Conservation (phyloP, 2,113 vertebrate genomes). For the Oryzias melastigma region DNA sequence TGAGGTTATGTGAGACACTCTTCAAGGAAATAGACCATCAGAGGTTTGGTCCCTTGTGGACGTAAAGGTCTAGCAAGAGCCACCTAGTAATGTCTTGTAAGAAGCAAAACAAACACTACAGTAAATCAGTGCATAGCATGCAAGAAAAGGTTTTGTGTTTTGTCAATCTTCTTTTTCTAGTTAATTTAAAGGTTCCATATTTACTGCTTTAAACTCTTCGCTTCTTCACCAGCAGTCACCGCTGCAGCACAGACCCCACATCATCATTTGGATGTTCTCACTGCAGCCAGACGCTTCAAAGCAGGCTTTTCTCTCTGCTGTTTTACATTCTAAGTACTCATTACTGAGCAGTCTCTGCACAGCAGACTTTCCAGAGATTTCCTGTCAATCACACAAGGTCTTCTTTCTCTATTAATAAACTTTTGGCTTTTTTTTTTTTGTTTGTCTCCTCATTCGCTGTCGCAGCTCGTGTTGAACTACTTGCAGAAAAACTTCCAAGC, state of each 20-base stretch:
- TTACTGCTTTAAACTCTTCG: too few species aligned
- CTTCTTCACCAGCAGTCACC: constrained; percentile 10
- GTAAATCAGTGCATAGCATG: too few species aligned
- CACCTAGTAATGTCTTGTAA: too few species aligned
- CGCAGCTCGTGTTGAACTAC: constrained; percentile 16
- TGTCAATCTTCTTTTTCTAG: too few species aligned
- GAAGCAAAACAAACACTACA: too few species aligned
- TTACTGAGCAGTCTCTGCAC: constrained; percentile 31
- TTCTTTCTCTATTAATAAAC: constrained; percentile 24
- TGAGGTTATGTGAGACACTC: too few species aligned
- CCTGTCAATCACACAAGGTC: constrained; percentile 36
- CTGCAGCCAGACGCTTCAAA: background rate
- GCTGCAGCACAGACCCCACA: constrained; percentile 28
- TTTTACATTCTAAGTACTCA: constrained; percentile 30
- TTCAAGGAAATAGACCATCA: too few species aligned
- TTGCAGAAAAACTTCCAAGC: constrained; percentile 5
- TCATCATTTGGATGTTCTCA: constrained; percentile 25
- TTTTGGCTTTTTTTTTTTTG: constrained; percentile 20
- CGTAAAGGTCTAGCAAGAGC: too few species aligned
- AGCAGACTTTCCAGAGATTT: constrained; percentile 24
- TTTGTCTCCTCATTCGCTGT: constrained; percentile 29
- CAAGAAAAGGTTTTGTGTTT: too few species aligned
- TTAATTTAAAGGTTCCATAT: too few species aligned
- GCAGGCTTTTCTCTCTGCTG: background rate
- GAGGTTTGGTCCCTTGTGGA: too few species aligned